Conservation (phyloP, 1,140 invertebrate species). For the Apis cerana region DNA sequence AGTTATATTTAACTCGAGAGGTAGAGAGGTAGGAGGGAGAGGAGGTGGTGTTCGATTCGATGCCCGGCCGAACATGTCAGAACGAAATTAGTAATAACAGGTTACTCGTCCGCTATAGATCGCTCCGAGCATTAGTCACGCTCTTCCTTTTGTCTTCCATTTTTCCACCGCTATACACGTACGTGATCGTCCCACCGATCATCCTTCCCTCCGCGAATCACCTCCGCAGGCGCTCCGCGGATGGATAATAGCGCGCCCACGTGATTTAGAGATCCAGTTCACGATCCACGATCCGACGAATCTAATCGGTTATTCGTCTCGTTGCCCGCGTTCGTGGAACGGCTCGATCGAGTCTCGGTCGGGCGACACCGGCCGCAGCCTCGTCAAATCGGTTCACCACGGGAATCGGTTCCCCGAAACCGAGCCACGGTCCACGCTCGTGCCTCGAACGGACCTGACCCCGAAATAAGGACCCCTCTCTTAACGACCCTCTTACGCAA, state of each 20-base stretch:
- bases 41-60: too few relatives aligned
- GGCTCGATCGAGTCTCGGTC: not conserved
- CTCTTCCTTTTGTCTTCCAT: slow-evolving; percentile 41
- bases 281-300: not conserved
- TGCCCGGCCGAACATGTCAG: not conserved
- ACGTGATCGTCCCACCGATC: slow-evolving; percentile 10
- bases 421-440: slow-evolving; percentile 4
- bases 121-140: slow-evolving; percentile 51
- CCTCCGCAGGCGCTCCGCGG: not conserved
- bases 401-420: slow-evolving; percentile 26
- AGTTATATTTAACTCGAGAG: too few relatives aligned
- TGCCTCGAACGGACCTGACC: slow-evolving; percentile 29
- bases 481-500: slow-evolving; percentile 35
- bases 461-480: slow-evolving; percentile 18
- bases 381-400: not conserved
- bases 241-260: not conserved
- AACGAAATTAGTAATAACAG: slow-evolving; percentile 48
- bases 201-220: not conserved
- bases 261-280: slow-evolving; percentile 13
- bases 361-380: slow-evolving; percentile 1
- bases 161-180: not conserved
- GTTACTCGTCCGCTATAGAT: slow-evolving; percentile 34
- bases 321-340: not conserved
- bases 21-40: too few relatives aligned
- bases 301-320: not conserved